Evolutionary conservation across 1,140 invertebrate genomes (phyloP), one percentile per base, ranked within the genome.

Genomic region (Atopsyche davidsoni): DNA sequence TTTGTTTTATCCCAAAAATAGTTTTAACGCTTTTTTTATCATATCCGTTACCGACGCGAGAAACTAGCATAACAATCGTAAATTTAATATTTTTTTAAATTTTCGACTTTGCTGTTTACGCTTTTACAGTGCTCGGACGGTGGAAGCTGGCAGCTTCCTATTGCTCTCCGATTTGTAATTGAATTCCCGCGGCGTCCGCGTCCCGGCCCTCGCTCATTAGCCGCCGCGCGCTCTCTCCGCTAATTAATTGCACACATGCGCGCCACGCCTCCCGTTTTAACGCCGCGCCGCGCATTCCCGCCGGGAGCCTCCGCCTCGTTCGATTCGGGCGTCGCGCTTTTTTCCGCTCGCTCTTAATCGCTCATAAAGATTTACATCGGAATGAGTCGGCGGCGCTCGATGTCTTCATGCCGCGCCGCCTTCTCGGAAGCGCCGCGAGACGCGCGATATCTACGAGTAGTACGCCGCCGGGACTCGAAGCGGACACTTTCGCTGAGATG

Each of bases 201-300:
- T 28, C 46, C 4, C n/a, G 50, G 7, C n/a, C 23, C 43, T 13
- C 42, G 19, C 41, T 51, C 48, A 56, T 56, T 56, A 56, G 45
- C 41, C 48, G 40, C 4, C 31, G 31, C 54, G 52, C 41, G 48
- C 43, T 46, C 38, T 23, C 21, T 22, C 13, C 45, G 40, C 45
- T 56, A 56, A 56, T 56, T 51, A 56, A 56, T 56, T 47, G 54
- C 50, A 46, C 53, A 45, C 31, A 51, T 56, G 54, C 45, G 28
- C 49, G 52, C 54, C 54, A 56, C 54, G 54, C 54, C 54, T 56
- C 49, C 40, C 44, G 44, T 48, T 52, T 56, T 56, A 56, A 52
- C 54, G 52, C 53, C 40, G 45, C 44, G 34, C 35, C 46, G 41
- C 36, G 35, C 46, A 52, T 52, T 46, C 50, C 50, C 16, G n/a